Percentiles rank a stretch among this genome's conserved stretches.
These are phyloP conservation scores for Limnephilus auricula DNA, from an alignment of 2,888 invertebrate species.

Conservation along the genomic window DNA sequence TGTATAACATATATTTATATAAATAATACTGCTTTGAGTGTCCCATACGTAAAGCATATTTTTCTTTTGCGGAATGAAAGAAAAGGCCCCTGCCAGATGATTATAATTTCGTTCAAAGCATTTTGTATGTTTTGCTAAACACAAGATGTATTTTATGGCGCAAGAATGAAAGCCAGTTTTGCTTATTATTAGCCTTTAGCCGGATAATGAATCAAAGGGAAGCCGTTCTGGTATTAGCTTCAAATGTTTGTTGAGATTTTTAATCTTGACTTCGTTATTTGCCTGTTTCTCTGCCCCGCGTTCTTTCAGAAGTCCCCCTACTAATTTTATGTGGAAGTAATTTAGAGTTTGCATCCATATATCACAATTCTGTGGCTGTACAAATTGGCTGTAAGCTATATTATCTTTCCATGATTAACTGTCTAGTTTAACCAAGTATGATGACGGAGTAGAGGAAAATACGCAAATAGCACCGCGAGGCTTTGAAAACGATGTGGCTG, in stretches of 20 bases:
- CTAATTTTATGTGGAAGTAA: neutral
- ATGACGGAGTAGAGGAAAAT: too few relatives aligned
- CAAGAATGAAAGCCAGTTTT: conserved; percentile 3
- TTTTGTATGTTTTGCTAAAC: neutral
- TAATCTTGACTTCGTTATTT: conserved; percentile 9
- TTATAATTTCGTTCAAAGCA: neutral
- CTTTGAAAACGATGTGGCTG: too few relatives aligned
- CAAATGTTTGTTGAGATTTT: conserved; percentile 20
- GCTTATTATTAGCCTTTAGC: conserved; percentile 22
- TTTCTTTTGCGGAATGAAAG: neutral
- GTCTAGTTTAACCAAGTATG: too few relatives aligned
- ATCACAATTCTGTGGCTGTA: neutral
- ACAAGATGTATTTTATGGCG: conserved; percentile 17
- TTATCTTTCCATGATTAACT: neutral
- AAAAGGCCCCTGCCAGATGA: neutral
- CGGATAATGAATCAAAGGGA: conserved; percentile 42
- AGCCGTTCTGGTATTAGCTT: neutral
- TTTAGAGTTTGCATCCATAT: neutral
- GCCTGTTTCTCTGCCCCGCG: neutral
- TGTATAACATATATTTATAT: neutral
- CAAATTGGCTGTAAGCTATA: neutral
- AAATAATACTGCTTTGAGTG: neutral
- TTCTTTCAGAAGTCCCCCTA: neutral
- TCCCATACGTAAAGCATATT: neutral
- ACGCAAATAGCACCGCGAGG: too few relatives aligned